Base-by-base conservation (phyloP, 2,888 invertebrate species). In the Drosophila neoperkinsi region DNA sequence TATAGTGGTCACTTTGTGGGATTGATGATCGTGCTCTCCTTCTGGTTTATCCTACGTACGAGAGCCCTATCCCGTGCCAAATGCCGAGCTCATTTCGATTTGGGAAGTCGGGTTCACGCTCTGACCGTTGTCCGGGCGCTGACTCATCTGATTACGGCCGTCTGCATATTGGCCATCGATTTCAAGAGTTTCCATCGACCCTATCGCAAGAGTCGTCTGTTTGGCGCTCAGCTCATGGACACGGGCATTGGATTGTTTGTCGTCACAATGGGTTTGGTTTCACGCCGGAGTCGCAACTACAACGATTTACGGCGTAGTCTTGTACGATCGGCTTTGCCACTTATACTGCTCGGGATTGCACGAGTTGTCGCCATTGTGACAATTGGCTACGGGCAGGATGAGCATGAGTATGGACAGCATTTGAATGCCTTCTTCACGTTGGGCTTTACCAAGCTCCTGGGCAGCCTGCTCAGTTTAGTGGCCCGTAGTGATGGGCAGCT, bases 361-460 rank as follows among this genome's bases (percentile, higher is more conserved):
- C 94, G 97, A 70, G 95, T 95, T 76, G 66, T 96, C 33, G 92
- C 96, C 0, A 95, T 94, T 1, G 94, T 95, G 88, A 92, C 95
- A 34, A 93, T 96, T 1, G 95, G 96, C 77, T 99, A 99, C 92
- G 97, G 97, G 64, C 96, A 97, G 88, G 97, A 98, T 92, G 95
- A 97, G 0, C 95, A 97, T 0, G 99, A 99, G 92, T 99, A 99
- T 94, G 99, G 99, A 0, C 95, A 96, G 0, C 99, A 99, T 93
- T 98, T 99, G 97, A 99, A 99, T 93, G 99, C 99, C 93, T 99
- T 99, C 93, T 96, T 99, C 81, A 99, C 99, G 0, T 94, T 99
- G 67, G 98, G 97, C 1, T 94, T 96, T 55, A 96, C 98, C 36
- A 98, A 97, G 93, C 91, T 97, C 3, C 90, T 96, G 30, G 96